phyloP scores from a whole-genome alignment of 2,888 invertebrate genomes.

The Fabriciana adippe region DNA sequence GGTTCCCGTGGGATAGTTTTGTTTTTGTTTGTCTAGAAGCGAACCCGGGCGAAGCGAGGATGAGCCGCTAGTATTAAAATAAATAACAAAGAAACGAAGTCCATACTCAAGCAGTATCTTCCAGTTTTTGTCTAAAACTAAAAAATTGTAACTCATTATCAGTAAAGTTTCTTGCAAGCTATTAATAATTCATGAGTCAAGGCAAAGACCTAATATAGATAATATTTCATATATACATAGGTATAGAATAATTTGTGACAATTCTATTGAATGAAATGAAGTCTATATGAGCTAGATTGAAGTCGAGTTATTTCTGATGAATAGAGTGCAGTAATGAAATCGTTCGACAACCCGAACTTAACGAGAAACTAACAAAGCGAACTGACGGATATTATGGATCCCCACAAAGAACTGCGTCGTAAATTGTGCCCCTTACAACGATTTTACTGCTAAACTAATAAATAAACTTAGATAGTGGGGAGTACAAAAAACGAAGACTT shows the following conservation, averaged over 20 bases:
- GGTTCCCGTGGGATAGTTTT: no score
- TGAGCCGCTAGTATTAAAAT: no score
- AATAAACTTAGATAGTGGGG: slow-evolving; percentile 75
- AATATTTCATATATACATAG: not conserved
- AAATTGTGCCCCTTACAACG: slow-evolving; percentile 67
- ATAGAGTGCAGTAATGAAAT: slow-evolving; percentile 43
- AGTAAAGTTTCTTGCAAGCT: not conserved
- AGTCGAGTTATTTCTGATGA: slow-evolving; percentile 33
- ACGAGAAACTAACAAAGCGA: slow-evolving; percentile 57
- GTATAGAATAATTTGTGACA: not conserved
- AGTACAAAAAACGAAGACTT: slow-evolving; percentile 50
- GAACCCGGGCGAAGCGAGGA: no score
- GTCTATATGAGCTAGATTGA: slow-evolving; percentile 4
- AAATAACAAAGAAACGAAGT: slow-evolving; percentile 5
- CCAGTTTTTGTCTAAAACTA: slow-evolving; percentile 1
- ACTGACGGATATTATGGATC: slow-evolving; percentile 60
- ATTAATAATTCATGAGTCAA: slow-evolving; percentile 21
- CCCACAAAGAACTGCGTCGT: slow-evolving; percentile 68
- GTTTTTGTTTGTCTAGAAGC: no score
- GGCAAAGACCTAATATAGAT: slow-evolving; percentile 26
- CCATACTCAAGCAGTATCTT: not conserved
- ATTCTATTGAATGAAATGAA: slow-evolving; percentile 6
- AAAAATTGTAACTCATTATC: slow-evolving; percentile 5
- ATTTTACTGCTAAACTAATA: slow-evolving; percentile 73
- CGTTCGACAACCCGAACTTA: slow-evolving; percentile 54